Conservation (phyloP, 1,140 invertebrate species). For the Patella vulgata region DNA sequence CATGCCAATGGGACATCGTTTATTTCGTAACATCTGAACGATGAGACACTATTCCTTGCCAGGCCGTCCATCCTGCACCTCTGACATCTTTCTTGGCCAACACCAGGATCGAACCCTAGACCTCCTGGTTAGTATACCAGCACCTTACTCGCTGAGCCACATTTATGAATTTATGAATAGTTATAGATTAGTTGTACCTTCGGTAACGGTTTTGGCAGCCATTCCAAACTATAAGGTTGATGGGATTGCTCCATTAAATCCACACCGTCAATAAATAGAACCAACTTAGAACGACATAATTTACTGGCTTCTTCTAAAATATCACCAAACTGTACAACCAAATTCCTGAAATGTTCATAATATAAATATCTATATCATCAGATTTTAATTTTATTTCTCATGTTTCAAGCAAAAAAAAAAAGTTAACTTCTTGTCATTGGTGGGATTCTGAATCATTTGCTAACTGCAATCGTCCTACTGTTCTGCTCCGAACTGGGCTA, state of each 20-base stretch:
- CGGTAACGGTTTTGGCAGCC: slow-evolving; percentile 56
- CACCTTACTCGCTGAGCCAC: too few species aligned
- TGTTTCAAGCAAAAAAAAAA: neutral
- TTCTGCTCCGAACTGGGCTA: too few species aligned
- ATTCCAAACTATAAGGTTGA: slow-evolving; percentile 57
- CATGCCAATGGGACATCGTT: too few species aligned
- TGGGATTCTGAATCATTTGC: neutral
- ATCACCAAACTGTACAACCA: slow-evolving; percentile 48
- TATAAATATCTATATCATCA: slow-evolving; percentile 4
- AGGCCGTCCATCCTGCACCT: too few species aligned
- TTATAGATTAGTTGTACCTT: too few species aligned
- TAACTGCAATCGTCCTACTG: too few species aligned
- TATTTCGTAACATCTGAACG: too few species aligned
- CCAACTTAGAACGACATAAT: slow-evolving; percentile 39
- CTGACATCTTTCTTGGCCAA: too few species aligned
- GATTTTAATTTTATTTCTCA: neutral
- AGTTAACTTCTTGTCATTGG: neutral
- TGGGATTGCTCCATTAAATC: slow-evolving; percentile 58
- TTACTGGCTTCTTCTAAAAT: slow-evolving; percentile 46
- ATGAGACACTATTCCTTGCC: too few species aligned
- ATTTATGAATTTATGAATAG: too few species aligned
- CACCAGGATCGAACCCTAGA: too few species aligned
- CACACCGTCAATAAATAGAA: slow-evolving; percentile 63
- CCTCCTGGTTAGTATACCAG: too few species aligned
- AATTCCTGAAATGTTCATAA: slow-evolving; percentile 42